Evolutionary conservation across 2,888 invertebrate genomes (phyloP).

Genomic region (Drosophila meridiana): DNA sequence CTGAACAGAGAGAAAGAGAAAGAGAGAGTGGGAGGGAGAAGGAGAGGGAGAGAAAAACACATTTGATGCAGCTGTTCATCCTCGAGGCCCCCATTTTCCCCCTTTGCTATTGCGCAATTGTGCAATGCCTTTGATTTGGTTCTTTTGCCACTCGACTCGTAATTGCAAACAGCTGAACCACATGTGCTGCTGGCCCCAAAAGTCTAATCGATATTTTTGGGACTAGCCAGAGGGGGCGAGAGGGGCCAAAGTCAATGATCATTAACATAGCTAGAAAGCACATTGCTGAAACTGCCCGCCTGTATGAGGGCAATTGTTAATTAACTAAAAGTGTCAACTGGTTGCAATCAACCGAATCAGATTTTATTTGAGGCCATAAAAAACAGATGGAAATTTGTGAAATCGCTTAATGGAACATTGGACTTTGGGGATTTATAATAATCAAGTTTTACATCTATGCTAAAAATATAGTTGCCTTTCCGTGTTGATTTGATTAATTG

Average conservation of each 20-base stretch:
- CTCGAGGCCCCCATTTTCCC: background rate
- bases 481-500: background rate
- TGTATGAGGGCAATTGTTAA: background rate
- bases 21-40: background rate
- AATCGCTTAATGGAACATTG: background rate
- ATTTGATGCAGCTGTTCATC: slow-evolving; percentile 31
- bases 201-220: slow-evolving; percentile 40
- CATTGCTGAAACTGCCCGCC: background rate
- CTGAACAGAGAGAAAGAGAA: slow-evolving; percentile 21
- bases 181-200: slow-evolving; percentile 56
- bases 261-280: slow-evolving; percentile 26
- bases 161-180: slow-evolving; percentile 77
- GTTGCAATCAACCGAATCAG: slow-evolving; percentile 5
- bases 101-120: slow-evolving; percentile 60
- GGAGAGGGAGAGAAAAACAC: slow-evolving; percentile 14
- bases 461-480: background rate
- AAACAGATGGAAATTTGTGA: slow-evolving; percentile 1
- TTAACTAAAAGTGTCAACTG: slow-evolving; percentile 16
- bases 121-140: slow-evolving; percentile 68
- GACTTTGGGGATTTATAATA: background rate
- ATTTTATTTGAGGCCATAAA: background rate
- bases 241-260: slow-evolving; percentile 36
- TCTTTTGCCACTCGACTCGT: slow-evolving; percentile 46
- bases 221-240: background rate
- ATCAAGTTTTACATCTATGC: background rate